Base-by-base conservation (phyloP, 2,113 vertebrate genomes). In the Spea multiplicata region DNA sequence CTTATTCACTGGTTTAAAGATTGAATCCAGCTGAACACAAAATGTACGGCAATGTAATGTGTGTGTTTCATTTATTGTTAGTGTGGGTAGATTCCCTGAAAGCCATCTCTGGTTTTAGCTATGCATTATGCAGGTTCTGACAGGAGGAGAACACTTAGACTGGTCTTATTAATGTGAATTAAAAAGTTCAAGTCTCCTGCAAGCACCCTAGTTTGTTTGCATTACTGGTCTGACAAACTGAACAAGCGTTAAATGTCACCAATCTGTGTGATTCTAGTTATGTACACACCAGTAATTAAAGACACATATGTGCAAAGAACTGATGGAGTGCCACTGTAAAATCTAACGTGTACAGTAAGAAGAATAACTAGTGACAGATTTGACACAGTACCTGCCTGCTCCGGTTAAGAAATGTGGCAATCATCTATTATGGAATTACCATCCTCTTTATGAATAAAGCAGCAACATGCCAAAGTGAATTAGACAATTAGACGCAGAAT, bases 371-470 rank as follows among this genome's bases (percentile, higher is more conserved):
- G 46, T 71, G 55, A 70, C 62, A 61, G 5, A 48, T 17, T 47
- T 70, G 75, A 77, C 53, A 44, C 68, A 69, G 3, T 14, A 64
- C 12, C 49, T 47, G 62, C 9, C 55, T 45, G 46, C 44, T 61
- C 45, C 13, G 46, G 57, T 17, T 65, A 65, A 71, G 68, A 59
- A 78, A 71, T 78, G 68, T 78, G 30, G 47, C 76, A 78, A 57
- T 52, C 44, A 78, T 49, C 44, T 17, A 71, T 45, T 30, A 71
- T 44, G 47, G 44, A 65, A 78, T 71, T 70, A 78, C 71, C 16
- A 65, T 78, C 55, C 55, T 66, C 8, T 14, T 52, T 48, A 76
- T 70, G 66, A 62, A 61, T 48, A 44, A 62, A 59, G 30, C 46
- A 64, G 57, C 30, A 52, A 46, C 50, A 44, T 68, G 74, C 45